Conservation (phyloP, 1,140 invertebrate species). For the Phymastichus coffea region DNA sequence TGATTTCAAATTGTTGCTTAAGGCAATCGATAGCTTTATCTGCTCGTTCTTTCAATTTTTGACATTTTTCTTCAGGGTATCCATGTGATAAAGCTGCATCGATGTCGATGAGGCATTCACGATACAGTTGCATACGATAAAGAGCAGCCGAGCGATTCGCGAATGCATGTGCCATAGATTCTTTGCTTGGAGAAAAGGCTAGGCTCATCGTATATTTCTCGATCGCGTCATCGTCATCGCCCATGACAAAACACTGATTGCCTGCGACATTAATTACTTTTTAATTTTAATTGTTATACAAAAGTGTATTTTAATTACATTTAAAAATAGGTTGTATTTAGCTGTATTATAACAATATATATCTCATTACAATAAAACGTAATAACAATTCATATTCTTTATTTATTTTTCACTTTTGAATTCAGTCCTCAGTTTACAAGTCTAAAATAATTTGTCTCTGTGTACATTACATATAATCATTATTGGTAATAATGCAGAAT, state of each 20-base stretch:
- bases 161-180: constrained; percentile 48
- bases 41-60: constrained; percentile 47
- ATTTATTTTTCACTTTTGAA: background rate
- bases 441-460: too few relatives aligned
- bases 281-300: background rate
- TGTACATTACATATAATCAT: too few relatives aligned
- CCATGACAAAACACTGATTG: constrained; percentile 50
- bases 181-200: constrained; percentile 44
- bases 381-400: background rate
- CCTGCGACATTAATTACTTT: constrained; percentile 43
- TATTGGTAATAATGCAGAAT: too few relatives aligned
- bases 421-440: background rate
- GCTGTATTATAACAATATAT: background rate
- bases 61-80: constrained; percentile 50
- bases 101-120: constrained; percentile 54
- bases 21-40: constrained; percentile 43
- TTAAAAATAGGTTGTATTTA: background rate
- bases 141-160: constrained; percentile 57
- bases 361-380: background rate
- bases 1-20: constrained; percentile 31
- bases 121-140: constrained; percentile 50
- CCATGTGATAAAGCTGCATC: constrained; percentile 46
- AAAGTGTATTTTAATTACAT: background rate
- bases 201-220: constrained; percentile 51
- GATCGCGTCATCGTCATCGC: constrained; percentile 51